Evolutionary conservation across 2,888 invertebrate species (phyloP), one percentile per base, ranked within the genome.

Genomic region (Gastrophysa polygoni): DNA sequence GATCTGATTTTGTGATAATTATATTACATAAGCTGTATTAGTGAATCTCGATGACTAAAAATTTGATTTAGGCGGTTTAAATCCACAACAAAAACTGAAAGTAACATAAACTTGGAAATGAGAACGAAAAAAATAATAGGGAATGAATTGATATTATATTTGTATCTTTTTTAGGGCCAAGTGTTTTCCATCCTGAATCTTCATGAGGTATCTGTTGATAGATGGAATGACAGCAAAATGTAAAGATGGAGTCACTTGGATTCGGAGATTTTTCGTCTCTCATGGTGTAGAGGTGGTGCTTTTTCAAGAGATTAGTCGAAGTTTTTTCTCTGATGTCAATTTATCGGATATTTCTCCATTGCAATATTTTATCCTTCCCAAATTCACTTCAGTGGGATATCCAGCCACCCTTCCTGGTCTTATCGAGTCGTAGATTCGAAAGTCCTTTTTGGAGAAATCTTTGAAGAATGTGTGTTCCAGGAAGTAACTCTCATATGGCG

Each of bases 321-420:
- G 29, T 8, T 32, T 32, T 8, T 32, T 32, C 29, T 32, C 29
- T 32, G 29, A 8, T 10, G 29, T 16, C 24, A 18, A 21, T 17
- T 47, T 47, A 7, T 20, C 18, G 47, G 14, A 47, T 4, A 47
- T 47, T 47, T 47, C 16, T 18, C 47, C 47, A 47, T 47, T 47
- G 7, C 28, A 46, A 56, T 56, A 56, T 46, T 43, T 56, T 7
- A 56, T 10, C 14, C 28, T 24, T 46, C 21, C 28, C 44, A 56
- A 28, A 24, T 43, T n/a, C 14, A 44, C 46, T 24, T 24, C 56
- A 28, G 46, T 44, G 14, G 56, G 20, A 56, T 56, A 46, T 11
- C 46, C 44, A 38, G 14, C 46, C 2, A 14, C 14, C 56, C 46
- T 56, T 43, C 44, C 56, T n/a, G 56, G 56, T 21, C 44, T 44